Base-by-base conservation (phyloP, 2,797 vertebrate species). In the Tokudaia tokunoshimensis region DNA sequence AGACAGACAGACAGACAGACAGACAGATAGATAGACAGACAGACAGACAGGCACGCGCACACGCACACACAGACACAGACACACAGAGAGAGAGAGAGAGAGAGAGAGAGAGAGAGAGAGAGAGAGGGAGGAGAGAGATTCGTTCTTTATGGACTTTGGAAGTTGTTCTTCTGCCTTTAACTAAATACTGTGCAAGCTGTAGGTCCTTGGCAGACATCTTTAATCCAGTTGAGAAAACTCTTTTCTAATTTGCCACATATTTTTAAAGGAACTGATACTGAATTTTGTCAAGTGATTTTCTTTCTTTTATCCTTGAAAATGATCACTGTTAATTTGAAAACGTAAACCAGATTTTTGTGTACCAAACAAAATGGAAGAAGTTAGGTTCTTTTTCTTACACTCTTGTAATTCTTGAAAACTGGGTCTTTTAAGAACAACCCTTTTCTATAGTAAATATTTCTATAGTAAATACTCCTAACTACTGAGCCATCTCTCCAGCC, bases 321-420 rank as follows among this genome's bases (percentile, higher is more conserved):
- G 31, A 75, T 85, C 82, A 26, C 41, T n/a, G 8, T 65, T 89
- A 24, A n/a, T 61, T 93, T 52, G 29, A 78, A 92, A 92, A 94
- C 90, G 81, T 78, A 88, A 87, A 76, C n/a, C 57, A 81, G 24
- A 52, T 82, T 34, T 88, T 13, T 76, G 24, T 88, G 52, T 63
- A 88, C 52, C 72, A 75, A 29, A 52, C 57, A 81, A 92, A 82
- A 91, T 72, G 13, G 55, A 41, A 44, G 75, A 55, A 0, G 17
- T 57, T 72, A 55, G 24, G 67, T 41, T 22, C 29, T 65, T 67
- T 50, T 34, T 34, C 70, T 86, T 31, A 92, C 44, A 75, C 20
- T 17, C 59, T 59, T 86, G 20, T 89, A 29, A 89, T 74, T 93
- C 70, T 74, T 47, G 61, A 92, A 31, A 57, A 52, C 9, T 41